Evolutionary conservation across 2,113 vertebrate species (phyloP), one percentile per base, ranked within the genome.

Genomic region (Puntigrus tetrazona): DNA sequence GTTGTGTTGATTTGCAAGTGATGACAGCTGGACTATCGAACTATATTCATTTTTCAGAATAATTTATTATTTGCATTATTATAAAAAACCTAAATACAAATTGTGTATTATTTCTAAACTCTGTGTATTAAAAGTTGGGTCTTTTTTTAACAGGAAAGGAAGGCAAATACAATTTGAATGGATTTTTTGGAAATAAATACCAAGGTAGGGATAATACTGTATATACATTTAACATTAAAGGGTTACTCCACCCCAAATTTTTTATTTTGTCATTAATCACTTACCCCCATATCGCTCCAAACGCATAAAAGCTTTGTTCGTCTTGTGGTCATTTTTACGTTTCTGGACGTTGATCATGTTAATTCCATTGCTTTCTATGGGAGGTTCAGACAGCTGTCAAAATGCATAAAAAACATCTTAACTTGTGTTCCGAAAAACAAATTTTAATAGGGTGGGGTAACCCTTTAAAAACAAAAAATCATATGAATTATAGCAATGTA

Each of bases 131-230:
- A 55, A 45, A 47, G 20, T 22, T 31, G 7, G 38, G 79, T 81
- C 6, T 18, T 25, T 50, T n/a, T 50, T 50, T 31, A 29, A 75
- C 73, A 75, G 73, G 73, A 47, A 93, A 94, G 18, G 90, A 92
- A 41, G 69, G 34, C 9, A 93, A 94, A 90, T 90, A 93, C 52
- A 86, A 94, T n/a, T 77, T 94, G 84, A 94, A 92, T 57, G 91
- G 94, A 41, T 95, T 95, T 89, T 91, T 95, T 91, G 93, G 94
- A 14, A 94, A 94, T 86, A 92, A 92, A 75, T 91, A 93, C 86
- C 90, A 94, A 91, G 93, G 94, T 95, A 85, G 90, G 80, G 84
- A 76, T 16, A 43, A 34, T 25, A 5, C 41, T n/a, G 3, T 38
- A 65, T 34, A 43, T 18, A 82, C 11, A 73, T 38, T 41, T 27